These are phyloP conservation scores for Epistrophella euchroma DNA, from an alignment of 2,888 invertebrate species.

Conservation along the genomic window DNA sequence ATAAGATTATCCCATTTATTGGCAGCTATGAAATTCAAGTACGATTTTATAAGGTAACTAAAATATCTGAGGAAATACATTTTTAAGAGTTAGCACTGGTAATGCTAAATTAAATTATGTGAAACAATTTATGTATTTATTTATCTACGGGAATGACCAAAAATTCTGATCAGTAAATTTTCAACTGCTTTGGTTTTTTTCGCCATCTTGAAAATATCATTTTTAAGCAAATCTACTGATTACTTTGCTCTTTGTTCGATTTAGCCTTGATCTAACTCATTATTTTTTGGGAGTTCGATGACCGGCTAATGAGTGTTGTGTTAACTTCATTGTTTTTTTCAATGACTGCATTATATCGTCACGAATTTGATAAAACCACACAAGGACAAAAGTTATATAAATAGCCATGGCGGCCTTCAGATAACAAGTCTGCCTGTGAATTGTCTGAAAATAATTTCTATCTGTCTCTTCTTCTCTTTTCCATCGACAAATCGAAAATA, in stretches of 20 bases:
- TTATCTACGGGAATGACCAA: background rate
- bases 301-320: slow-evolving; percentile 35
- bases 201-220: background rate
- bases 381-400: slow-evolving; percentile 33
- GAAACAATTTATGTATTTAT: background rate
- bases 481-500: background rate
- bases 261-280: slow-evolving; percentile 29
- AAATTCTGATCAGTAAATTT: background rate
- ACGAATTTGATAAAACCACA: slow-evolving; percentile 7
- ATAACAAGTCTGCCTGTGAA: slow-evolving; percentile 15
- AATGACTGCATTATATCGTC: slow-evolving; percentile 1
- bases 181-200: background rate
- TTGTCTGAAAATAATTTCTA: slow-evolving; percentile 20
- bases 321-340: background rate
- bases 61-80: too few relatives aligned
- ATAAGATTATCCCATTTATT: too few relatives aligned
- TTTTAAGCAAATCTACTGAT: background rate
- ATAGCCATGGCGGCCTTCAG: slow-evolving; percentile 13
- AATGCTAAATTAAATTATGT: too few relatives aligned
- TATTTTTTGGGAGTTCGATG: slow-evolving; percentile 50
- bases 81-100: too few relatives aligned
- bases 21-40: too few relatives aligned
- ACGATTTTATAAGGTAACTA: too few relatives aligned
- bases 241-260: slow-evolving; percentile 3
- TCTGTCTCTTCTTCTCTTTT: background rate